These are phyloP conservation scores for Agrotis puta DNA, from an alignment of 2,888 invertebrate genomes.

Conservation along the genomic window DNA sequence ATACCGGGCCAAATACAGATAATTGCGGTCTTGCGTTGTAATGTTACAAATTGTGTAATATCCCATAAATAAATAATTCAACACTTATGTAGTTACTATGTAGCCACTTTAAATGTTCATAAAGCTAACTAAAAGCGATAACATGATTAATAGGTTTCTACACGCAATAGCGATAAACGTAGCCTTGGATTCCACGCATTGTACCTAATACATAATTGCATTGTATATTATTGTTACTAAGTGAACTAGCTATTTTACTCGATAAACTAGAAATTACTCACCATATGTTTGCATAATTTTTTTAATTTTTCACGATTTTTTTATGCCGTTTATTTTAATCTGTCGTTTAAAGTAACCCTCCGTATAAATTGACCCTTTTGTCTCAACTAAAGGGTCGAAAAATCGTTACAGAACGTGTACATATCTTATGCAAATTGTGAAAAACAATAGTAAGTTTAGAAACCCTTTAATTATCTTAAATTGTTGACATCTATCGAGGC, in stretches of 20 bases:
- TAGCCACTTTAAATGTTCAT: constrained; percentile 42
- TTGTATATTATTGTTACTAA: constrained; percentile 51
- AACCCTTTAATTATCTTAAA: constrained; percentile 75
- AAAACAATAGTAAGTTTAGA: constrained; percentile 69
- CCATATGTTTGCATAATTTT: neutral
- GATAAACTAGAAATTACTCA: constrained; percentile 16
- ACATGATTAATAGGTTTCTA: constrained; percentile 69
- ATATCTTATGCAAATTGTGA: constrained; percentile 69
- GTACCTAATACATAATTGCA: constrained; percentile 40
- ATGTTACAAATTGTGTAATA: constrained; percentile 9
- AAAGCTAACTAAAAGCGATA: constrained; percentile 58
- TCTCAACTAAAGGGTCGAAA: constrained; percentile 53
- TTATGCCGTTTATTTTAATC: constrained; percentile 9
- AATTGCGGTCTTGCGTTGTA: constrained; percentile 18
- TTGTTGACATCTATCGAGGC: constrained; percentile 76
- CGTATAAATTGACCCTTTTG: constrained; percentile 39
- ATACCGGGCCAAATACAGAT: neutral
- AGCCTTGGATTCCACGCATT: constrained; percentile 69
- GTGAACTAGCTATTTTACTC: constrained; percentile 10
- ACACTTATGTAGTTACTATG: constrained; percentile 6
- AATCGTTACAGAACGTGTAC: constrained; percentile 56
- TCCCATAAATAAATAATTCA: constrained; percentile 33
- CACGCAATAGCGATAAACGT: constrained; percentile 68
- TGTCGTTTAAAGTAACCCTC: constrained; percentile 14
- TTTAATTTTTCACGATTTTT: neutral